phyloP scores from a whole-genome alignment of 2,888 invertebrate species.

The Neuroscelio doddi region DNA sequence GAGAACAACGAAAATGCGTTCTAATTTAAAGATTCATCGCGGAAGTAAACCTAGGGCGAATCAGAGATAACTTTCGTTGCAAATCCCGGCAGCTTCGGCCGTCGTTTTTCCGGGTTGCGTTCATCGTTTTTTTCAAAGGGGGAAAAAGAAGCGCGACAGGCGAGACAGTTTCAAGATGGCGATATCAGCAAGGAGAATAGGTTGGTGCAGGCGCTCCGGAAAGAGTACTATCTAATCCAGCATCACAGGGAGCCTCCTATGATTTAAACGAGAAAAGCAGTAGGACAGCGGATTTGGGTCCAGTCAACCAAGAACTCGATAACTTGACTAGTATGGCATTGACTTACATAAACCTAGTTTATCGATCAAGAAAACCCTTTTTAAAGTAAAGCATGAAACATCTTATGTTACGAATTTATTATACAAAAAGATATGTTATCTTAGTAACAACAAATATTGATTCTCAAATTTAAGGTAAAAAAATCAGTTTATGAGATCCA shows the following conservation, averaged over 20 bases:
- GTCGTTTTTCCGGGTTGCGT: constrained; percentile 32
- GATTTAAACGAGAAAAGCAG: constrained; percentile 48
- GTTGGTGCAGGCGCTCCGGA: constrained; percentile 28
- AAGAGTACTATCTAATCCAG: constrained; percentile 44
- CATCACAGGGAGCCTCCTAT: constrained; percentile 44
- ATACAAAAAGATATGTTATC: no score
- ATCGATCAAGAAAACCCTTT: constrained; percentile 33
- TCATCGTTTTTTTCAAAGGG: constrained; percentile 32
- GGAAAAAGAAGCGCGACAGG: constrained; percentile 32
- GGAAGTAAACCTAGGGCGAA: constrained; percentile 75
- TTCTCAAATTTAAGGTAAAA: no score
- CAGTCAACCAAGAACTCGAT: constrained; percentile 58
- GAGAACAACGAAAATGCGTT: constrained; percentile 58
- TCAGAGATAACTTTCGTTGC: constrained; percentile 75
- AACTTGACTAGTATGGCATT: constrained; percentile 42
- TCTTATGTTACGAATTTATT: constrained; percentile 28
- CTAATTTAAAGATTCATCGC: constrained; percentile 76
- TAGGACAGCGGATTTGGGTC: constrained; percentile 51
- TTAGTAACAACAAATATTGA: no score
- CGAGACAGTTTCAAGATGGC: constrained; percentile 51
- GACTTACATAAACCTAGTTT: constrained; percentile 27
- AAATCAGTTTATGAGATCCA: no score
- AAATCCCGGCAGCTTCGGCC: constrained; percentile 61
- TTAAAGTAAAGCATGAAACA: constrained; percentile 25
- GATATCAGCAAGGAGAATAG: constrained; percentile 46